Percentiles rank a stretch among this genome's conserved stretches.
Conservation (phyloP, 2,888 invertebrate species). For the Spialia ferax region DNA sequence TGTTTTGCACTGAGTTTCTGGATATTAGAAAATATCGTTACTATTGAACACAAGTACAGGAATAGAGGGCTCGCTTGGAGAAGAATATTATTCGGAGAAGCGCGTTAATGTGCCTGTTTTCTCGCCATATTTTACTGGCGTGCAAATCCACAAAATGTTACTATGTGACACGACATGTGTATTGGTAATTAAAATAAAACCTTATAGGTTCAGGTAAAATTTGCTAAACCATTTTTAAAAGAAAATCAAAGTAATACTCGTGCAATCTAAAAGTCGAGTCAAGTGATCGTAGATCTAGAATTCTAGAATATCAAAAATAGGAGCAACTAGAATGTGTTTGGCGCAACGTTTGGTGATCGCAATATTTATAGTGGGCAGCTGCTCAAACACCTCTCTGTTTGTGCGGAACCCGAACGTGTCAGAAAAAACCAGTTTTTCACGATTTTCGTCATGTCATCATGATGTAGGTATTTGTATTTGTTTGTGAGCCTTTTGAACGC, state of each 20-base stretch:
- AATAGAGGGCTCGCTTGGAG: no score
- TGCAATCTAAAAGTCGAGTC: neutral
- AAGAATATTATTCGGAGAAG: no score
- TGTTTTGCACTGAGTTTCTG: neutral
- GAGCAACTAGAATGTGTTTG: neutral
- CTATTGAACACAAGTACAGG: no score
- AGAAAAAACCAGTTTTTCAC: neutral
- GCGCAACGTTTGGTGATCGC: slow-evolving; percentile 14
- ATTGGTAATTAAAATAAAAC: no score
- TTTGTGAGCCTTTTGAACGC: neutral
- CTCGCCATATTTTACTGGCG: no score
- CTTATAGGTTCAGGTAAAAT: no score
- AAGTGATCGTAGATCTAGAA: no score
- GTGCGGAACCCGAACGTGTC: neutral
- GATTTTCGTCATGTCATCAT: neutral
- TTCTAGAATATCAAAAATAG: neutral
- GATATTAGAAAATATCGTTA: no score
- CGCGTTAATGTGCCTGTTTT: no score
- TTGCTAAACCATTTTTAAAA: no score
- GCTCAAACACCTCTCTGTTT: slow-evolving; percentile 1
- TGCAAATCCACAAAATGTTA: no score
- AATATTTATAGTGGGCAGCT: slow-evolving; percentile 25
- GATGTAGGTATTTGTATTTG: neutral
- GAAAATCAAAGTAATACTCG: neutral
- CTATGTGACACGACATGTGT: no score